Percentiles rank a stretch among this genome's conserved stretches.
These are phyloP conservation scores for Troides oblongomaculatus DNA, from an alignment of 2,888 invertebrate species.

Conservation along the genomic window DNA sequence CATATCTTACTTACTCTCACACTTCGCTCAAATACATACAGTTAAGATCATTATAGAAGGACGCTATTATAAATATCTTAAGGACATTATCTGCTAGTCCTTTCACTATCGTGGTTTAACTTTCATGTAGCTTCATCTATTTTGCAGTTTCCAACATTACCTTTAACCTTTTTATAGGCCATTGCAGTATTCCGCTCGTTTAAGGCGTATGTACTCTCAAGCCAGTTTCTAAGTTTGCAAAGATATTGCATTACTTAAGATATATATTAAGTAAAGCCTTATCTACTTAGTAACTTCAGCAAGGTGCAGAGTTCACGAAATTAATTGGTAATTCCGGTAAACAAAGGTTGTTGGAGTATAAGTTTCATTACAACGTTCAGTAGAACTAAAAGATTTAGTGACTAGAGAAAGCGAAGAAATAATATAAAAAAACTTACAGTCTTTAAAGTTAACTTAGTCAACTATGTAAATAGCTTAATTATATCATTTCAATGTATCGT, in stretches of 20 bases:
- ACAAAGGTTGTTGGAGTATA: neutral
- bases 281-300: neutral
- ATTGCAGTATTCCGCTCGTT: conserved; percentile 16
- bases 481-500: neutral
- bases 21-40: neutral
- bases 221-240: neutral
- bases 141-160: conserved; percentile 14
- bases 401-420: too few species aligned
- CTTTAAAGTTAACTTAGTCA: too few species aligned
- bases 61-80: conserved; percentile 13
- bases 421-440: too few species aligned
- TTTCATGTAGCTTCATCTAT: conserved; percentile 26
- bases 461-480: neutral
- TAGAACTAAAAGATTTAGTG: too few species aligned
- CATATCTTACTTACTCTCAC: conserved; percentile 2
- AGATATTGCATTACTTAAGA: conserved; percentile 13
- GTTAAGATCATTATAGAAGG: neutral
- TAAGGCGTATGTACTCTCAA: conserved; percentile 11
- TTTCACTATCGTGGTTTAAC: conserved; percentile 18
- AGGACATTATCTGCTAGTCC: conserved; percentile 25
- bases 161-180: conserved; percentile 26
- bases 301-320: neutral
- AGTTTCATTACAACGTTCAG: too few species aligned
- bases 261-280: neutral
- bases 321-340: neutral